A percentile compares a stretch with the other conserved stretches of the same genome.
phyloP scores from a whole-genome alignment of 2,888 invertebrate species.

The Abrostola tripartita region DNA sequence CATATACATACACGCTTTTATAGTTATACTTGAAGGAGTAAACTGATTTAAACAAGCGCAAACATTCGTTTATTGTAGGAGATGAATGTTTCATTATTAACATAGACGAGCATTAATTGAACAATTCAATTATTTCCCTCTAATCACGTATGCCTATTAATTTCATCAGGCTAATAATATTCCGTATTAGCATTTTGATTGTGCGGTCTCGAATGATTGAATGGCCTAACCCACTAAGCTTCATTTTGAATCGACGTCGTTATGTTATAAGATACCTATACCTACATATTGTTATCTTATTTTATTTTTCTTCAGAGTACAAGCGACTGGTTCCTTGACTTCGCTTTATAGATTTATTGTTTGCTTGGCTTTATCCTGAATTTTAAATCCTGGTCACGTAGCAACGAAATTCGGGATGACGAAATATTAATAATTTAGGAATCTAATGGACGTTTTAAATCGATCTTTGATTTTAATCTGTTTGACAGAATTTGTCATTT shows the following conservation, averaged over 20 bases:
- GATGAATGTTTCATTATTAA: not conserved
- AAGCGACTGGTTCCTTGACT: not conserved
- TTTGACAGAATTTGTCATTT: no score
- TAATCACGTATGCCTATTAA: slow-evolving; percentile 18
- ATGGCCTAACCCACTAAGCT: not conserved
- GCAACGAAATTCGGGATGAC: not conserved
- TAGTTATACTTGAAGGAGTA: no score
- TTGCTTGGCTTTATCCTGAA: not conserved
- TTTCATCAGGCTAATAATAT: slow-evolving; percentile 19
- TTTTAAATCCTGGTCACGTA: not conserved
- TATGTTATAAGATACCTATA: no score
- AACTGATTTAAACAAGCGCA: no score
- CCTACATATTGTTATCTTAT: not conserved
- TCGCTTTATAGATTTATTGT: not conserved
- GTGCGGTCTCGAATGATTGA: slow-evolving; percentile 1
- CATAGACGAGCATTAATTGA: no score
- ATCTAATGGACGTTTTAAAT: not conserved
- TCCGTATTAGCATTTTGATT: slow-evolving; percentile 44
- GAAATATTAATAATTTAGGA: not conserved
- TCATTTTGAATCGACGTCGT: not conserved
- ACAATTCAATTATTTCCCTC: not conserved
- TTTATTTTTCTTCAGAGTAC: not conserved
- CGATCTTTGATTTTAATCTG: no score
- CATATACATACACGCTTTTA: no score
- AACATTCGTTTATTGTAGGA: not conserved